These are phyloP conservation scores for Hippocampus barbouri DNA, from an alignment of 2,113 vertebrate species.

Conservation along the genomic window DNA sequence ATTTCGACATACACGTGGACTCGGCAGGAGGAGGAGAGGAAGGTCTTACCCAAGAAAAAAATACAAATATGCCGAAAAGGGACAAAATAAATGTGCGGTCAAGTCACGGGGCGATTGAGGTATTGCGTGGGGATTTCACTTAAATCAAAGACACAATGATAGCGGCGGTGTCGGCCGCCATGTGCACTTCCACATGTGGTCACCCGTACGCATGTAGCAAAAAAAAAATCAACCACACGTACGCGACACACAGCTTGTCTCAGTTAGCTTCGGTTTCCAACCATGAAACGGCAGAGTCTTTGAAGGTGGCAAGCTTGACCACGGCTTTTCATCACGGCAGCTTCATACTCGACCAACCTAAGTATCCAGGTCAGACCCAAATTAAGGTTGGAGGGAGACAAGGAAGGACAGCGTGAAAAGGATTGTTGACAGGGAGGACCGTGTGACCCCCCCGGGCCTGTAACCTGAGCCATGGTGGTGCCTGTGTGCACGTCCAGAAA, in stretches of 20 bases:
- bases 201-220: slow-evolving; percentile 10
- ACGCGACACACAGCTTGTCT: slow-evolving; percentile 6
- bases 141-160: slow-evolving; percentile 25
- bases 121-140: too few species aligned
- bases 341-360: slow-evolving; percentile 23
- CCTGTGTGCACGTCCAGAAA: background rate
- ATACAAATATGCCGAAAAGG: background rate
- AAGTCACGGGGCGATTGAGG: background rate
- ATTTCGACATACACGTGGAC: too few species aligned
- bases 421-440: slow-evolving; percentile 2
- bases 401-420: slow-evolving; percentile 28
- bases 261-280: slow-evolving; percentile 11
- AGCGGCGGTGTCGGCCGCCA: slow-evolving; percentile 16
- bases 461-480: background rate
- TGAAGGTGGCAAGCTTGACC: slow-evolving; percentile 40
- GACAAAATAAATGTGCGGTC: background rate
- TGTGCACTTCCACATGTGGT: slow-evolving; percentile 15
- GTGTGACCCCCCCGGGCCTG: background rate
- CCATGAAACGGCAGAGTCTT: slow-evolving; percentile 35
- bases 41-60: background rate
- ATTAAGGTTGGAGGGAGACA: slow-evolving; percentile 47
- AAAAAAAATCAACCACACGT: background rate
- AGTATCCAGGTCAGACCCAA: slow-evolving; percentile 57
- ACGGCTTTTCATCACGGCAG: slow-evolving; percentile 21
- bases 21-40: too few species aligned